A percentile compares a stretch with the other conserved stretches of the same genome.
Conservation (phyloP, 2,113 vertebrate genomes). For the Tyto alba region DNA sequence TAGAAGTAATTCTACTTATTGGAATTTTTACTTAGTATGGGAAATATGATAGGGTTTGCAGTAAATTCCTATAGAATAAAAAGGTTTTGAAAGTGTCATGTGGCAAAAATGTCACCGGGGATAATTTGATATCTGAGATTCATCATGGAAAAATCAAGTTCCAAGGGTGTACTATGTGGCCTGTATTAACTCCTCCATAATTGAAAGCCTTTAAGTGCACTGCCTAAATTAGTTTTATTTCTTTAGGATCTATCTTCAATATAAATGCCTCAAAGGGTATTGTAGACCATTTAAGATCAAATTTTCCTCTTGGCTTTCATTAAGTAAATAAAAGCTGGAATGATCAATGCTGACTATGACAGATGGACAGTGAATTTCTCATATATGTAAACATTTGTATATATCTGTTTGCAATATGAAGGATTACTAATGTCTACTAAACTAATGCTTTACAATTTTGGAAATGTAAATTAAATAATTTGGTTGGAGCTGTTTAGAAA, state of each 20-base stretch:
- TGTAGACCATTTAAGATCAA: not conserved
- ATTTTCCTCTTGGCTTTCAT: not conserved
- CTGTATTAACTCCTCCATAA: not conserved
- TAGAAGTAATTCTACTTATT: not conserved
- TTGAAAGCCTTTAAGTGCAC: not conserved
- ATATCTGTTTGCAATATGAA: not conserved
- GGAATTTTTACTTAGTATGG: not conserved
- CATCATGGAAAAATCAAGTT: not conserved
- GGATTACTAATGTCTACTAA: not conserved
- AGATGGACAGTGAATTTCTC: not conserved
- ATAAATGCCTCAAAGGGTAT: not conserved
- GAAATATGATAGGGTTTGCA: not conserved
- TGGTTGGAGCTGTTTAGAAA: not conserved
- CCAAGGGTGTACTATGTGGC: not conserved
- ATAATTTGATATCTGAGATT: not conserved
- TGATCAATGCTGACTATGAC: not conserved
- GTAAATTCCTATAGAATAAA: not conserved
- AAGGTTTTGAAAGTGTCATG: not conserved
- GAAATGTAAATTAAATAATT: not conserved
- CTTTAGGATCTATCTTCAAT: not conserved
- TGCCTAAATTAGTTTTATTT: not conserved
- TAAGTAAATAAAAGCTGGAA: not conserved
- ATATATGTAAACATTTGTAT: not conserved
- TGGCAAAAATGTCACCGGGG: not conserved
- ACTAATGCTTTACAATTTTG: not conserved